phyloP scores from a whole-genome alignment of 2,797 vertebrate genomes.

The Cynopterus sphinx region DNA sequence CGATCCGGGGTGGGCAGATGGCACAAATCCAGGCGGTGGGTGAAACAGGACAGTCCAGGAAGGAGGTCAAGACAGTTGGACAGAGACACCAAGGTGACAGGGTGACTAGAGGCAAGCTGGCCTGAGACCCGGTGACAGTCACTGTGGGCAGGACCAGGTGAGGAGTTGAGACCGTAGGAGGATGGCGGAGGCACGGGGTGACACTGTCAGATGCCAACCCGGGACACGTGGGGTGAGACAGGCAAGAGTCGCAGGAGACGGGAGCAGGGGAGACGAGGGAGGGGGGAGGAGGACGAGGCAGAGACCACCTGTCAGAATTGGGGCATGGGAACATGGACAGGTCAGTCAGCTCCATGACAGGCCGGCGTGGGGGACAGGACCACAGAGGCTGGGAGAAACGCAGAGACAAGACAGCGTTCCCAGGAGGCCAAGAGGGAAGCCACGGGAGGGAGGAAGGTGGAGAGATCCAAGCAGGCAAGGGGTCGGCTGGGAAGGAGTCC shows the following conservation, averaged over 20 bases:
- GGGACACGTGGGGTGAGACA: not conserved
- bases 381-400: not conserved
- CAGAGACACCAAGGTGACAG: not conserved
- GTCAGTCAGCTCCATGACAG: no score
- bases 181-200: not conserved
- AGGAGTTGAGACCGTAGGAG: not conserved
- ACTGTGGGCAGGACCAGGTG: not conserved
- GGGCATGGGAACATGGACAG: not conserved
- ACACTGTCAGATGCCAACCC: not conserved
- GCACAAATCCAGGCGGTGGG: not conserved
- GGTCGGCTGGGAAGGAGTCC: fast-evolving
- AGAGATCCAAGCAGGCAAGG: not conserved
- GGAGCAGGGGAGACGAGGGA: not conserved
- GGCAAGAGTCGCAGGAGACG: not conserved
- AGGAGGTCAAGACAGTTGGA: fast-evolving
- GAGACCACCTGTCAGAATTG: not conserved
- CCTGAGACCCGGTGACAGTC: not conserved
- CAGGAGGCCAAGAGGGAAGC: not conserved
- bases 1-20: not conserved
- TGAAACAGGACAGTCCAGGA: not conserved
- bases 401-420: not conserved
- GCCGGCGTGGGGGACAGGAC: not conserved
- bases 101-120: fast-evolving
- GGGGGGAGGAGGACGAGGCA: not conserved
- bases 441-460: no score